Base-by-base conservation (phyloP, 1,140 invertebrate species). In the Holcopasites calliopsidis region DNA sequence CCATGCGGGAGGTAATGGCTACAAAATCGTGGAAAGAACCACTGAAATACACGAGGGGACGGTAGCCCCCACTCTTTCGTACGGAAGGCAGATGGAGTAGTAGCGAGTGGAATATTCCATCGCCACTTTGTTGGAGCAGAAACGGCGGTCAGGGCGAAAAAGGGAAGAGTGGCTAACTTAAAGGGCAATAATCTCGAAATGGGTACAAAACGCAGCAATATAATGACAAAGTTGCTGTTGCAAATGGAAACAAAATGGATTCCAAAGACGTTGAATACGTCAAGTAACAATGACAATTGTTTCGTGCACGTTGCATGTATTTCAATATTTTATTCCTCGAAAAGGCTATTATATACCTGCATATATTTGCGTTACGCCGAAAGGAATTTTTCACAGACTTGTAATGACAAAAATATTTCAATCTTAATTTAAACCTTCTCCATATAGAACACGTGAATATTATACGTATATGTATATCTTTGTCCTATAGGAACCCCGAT, bases 31-130 rank as follows among this genome's bases (percentile, higher is more conserved):
- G 23, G 13, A 40, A 31, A 62, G 70, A 55, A 61, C 50, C 68
- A 64, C 76, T 55, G 68, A 58, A 10, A 57, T 35, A 18, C 35
- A 62, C 42, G 35, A 73, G 74, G 71, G 35, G 71, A 50, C 40
- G 58, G 66, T 55, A 65, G 55, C 49, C 74, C 71, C 71, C 73
- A 74, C 82, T 82, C 77, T 86, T 66, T 10, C 62, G 72, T 68
- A 52, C 70, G 77, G 84, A 80, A 83, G 79, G 87, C 86, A 90
- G 89, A 89, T 89, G 87, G 86, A 82, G 80, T 84, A 80, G 79
- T 82, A 83, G 78, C 76, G 77, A 91, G 86, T 89, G 89, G 90
- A 91, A 91, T 91, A 90, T 91, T 91, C 88, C 88, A 90, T 77
- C 86, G 85, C 70, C 70, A 66, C 66, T 83, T 84, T 71, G 21